Base-by-base conservation (phyloP, 2,113 vertebrate species). In the Oreochromis niloticus region DNA sequence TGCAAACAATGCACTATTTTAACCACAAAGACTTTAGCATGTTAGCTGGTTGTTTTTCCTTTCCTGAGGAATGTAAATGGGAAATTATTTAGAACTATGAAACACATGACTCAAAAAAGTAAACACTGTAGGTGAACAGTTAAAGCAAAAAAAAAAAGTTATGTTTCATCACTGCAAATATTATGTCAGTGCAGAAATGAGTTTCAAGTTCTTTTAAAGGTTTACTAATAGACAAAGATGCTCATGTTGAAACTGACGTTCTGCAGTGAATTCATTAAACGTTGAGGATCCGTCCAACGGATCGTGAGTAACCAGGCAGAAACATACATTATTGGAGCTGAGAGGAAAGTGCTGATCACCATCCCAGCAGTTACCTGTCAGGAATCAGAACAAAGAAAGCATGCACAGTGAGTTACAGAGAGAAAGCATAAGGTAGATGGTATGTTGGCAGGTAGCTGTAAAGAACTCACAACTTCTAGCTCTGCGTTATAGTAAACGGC, bases 301-400 rank as follows among this genome's bases (percentile, higher is more conserved):
- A 99, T 97, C 14, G 98, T 98, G 78, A 99, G 91, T 80, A 99
- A 94, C 99, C 98, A 99, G 0, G 98, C 98, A 88, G 98, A 99
- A 80, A 98, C 97, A 0, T 99, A 99, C 98, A 99, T 98, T 55
- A 99, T 99, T 1, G 99, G 99, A 54, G 99, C 99, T 71, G 99
- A 99, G 61, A 99, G 98, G 87, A 99, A 98, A 6, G 98, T 99
- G 96, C 98, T 97, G 92, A 99, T 97, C 86, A 99, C 97, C 98
- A 99, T 99, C 66, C 99, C 98, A 54, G 98, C 97, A 68, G 98
- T 98, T 86, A 99, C 95, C 99, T 99, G 91, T 34, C 82, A 83
- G 85, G 56, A 86, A 57, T n/a, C 7, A 85, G 22, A 54, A 34
- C 19, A 32, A 46, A 81, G 59, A 48, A 52, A 52, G 9, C 7